Conservation (phyloP, 1,140 invertebrate species). For the Calliphora vicina region DNA sequence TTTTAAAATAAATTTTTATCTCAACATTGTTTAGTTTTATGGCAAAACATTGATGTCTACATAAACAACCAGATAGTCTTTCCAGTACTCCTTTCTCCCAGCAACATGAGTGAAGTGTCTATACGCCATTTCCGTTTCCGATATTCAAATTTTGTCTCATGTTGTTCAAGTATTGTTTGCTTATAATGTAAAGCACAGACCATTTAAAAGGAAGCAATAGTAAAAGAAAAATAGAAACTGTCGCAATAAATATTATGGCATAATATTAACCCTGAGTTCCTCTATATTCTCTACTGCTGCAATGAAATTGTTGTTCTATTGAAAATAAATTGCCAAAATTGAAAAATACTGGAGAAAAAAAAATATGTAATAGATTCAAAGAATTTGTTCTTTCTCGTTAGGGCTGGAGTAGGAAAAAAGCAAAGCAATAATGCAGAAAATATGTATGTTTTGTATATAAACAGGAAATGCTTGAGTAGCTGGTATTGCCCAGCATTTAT, state of each 20-base stretch:
- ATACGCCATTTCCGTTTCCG: constrained; percentile 32
- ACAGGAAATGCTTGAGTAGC: constrained; percentile 31
- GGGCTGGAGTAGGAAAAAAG: not conserved
- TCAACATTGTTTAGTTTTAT: not conserved
- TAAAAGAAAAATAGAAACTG: constrained; percentile 3
- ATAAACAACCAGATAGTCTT: not conserved
- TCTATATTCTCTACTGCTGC: not conserved
- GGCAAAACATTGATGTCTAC: not conserved
- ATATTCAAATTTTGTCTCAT: not conserved
- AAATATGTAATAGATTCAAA: not conserved
- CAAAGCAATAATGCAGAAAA: too few relatives aligned
- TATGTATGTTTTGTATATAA: not conserved
- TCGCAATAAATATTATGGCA: constrained; percentile 31
- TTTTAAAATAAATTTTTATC: not conserved
- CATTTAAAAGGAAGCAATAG: too few relatives aligned
- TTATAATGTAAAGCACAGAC: not conserved
- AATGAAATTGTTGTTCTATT: constrained; percentile 5
- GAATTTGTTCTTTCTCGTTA: not conserved
- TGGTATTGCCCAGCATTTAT: not conserved
- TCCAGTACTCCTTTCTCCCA: too few relatives aligned
- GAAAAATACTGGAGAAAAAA: not conserved
- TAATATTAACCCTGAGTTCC: constrained; percentile 23
- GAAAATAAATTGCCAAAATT: constrained; percentile 28
- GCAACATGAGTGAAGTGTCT: not conserved
- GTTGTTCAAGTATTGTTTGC: not conserved